Evolutionary conservation across 1,140 invertebrate genomes (phyloP).

Genomic region (Atta colombica): DNA sequence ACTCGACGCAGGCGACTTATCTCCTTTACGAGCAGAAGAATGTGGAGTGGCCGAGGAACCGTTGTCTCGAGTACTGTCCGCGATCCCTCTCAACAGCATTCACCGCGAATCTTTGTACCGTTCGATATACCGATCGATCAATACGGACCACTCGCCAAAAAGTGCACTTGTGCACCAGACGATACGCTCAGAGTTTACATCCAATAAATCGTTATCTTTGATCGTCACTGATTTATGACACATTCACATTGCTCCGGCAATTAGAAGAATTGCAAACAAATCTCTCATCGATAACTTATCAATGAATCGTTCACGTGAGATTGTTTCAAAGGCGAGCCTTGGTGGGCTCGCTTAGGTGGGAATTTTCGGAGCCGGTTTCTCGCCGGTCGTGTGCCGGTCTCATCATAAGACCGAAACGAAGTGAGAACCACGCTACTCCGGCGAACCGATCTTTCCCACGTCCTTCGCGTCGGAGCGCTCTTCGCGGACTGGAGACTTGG

Average conservation of each 20-base stretch:
- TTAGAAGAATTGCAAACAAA: background rate
- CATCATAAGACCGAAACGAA: constrained; percentile 31
- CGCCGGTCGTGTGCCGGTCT: constrained; percentile 14
- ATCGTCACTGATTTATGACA: constrained; percentile 5
- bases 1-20: constrained; percentile 13
- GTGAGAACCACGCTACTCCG: constrained; percentile 52
- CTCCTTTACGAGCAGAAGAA: constrained; percentile 54
- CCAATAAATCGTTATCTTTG: background rate
- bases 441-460: constrained; percentile 77
- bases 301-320: background rate
- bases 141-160: constrained; percentile 10
- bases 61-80: constrained; percentile 34
- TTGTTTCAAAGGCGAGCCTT: background rate
- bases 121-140: constrained; percentile 14
- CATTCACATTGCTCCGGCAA: background rate
- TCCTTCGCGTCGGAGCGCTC: constrained; percentile 82
- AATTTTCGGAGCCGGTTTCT: constrained; percentile 30
- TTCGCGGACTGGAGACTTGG: constrained; percentile 80
- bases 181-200: background rate
- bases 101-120: background rate
- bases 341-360: background rate
- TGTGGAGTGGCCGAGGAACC: constrained; percentile 38
- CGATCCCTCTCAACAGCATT: constrained; percentile 16
- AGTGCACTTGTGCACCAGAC: background rate
- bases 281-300: background rate